These are phyloP conservation scores for Elegia similella DNA, from an alignment of 2,888 invertebrate species.

Conservation along the genomic window DNA sequence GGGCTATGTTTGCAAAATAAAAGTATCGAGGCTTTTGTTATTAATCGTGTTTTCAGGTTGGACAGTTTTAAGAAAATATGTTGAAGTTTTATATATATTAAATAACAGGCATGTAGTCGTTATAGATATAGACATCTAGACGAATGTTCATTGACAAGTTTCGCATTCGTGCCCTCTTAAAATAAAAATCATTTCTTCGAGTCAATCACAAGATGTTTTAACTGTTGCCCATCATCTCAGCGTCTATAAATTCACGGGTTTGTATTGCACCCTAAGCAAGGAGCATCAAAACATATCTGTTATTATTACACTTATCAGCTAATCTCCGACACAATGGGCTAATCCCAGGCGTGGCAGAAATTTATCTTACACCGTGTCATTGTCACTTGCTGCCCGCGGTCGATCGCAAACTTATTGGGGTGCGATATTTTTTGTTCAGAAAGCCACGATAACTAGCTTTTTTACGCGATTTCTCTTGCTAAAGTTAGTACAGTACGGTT, in stretches of 20 bases:
- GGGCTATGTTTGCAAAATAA: no score
- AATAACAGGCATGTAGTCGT: no score
- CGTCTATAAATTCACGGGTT: not conserved
- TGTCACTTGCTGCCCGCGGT: constrained; percentile 8
- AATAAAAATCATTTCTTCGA: no score
- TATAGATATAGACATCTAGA: no score
- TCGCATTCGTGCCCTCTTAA: no score
- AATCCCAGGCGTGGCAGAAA: constrained; percentile 67
- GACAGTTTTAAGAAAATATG: no score
- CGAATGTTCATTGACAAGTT: no score
- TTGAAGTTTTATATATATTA: no score
- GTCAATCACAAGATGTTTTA: no score
- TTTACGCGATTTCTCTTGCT: not conserved
- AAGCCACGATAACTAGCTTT: not conserved
- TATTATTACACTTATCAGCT: constrained; percentile 81
- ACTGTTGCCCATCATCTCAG: not conserved
- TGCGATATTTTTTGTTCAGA: not conserved
- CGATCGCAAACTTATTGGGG: not conserved
- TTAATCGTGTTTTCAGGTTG: no score
- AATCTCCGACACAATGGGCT: constrained; percentile 77
- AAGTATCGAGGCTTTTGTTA: no score
- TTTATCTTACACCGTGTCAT: constrained; percentile 15
- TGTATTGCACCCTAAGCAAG: constrained; percentile 37
- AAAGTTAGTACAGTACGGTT: no score
- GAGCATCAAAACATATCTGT: constrained; percentile 62